Base-by-base conservation (phyloP, 2,888 invertebrate genomes). In the Polyommatus iphigenia region DNA sequence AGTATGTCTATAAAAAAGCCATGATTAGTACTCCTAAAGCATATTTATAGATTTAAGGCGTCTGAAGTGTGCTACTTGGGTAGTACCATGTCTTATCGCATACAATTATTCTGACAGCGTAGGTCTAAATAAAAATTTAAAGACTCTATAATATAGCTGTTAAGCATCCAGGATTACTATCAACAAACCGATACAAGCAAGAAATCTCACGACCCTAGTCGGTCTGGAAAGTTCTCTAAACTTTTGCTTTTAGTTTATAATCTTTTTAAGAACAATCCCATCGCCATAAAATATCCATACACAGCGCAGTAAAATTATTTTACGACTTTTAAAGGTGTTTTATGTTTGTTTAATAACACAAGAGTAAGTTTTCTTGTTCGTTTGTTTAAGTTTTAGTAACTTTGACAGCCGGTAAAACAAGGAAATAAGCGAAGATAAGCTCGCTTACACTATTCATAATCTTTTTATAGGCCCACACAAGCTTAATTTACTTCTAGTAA, bases 311-410 rank as follows among this genome's bases (percentile, higher is more conserved):
- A 32, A 67, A 67, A 67, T 29, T 67, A 54, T 50, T 54, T 75
- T 54, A 75, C 75, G 75, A 50, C 77, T 72, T 72, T 77, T 50
- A 20, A 54, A 67, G 10, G 46, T 67, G n/a, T 77, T 77, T 72
- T 72, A 57, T 59, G 77, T 77, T 57, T 77, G 72, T 73, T 77
- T 77, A 77, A 77, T 77, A 24, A 57, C 57, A 20, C 36, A 41
- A 59, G 77, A 77, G 77, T 77, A 72, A 57, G 57, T 77, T 77
- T 59, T 59, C 77, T 15, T 77, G 77, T 77, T 77, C 36, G 77
- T 77, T 77, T 72, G 50, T 71, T 75, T 6, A 29, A 50, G 24
- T 29, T 20, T 46, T 50, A 73, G 50, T 50, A 13, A 50, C 24
- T 24, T 20, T 73, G 75, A 54, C 54, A 54, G 29, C 13, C 24